Evolutionary conservation across 2,113 vertebrate species (phyloP), one percentile per base, ranked within the genome.

Genomic region (Leucosticte australis): DNA sequence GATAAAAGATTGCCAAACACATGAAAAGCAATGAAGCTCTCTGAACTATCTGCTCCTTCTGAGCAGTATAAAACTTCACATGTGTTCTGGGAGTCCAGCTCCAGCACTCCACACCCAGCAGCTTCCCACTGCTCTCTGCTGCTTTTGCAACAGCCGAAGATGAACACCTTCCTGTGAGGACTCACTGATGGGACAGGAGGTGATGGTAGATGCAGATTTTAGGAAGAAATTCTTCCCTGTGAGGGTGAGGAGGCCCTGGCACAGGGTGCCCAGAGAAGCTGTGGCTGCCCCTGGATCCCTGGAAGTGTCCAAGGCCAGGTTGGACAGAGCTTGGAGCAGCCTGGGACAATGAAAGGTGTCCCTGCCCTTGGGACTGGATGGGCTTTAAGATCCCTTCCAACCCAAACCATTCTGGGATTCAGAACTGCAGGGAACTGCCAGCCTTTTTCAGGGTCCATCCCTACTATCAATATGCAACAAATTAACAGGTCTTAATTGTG

Each of bases 401-500:
- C 41, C 9, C 65, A 79, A 64, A 41, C 30, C 41, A 15, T 12
- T 23, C 55, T 39, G 28, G 15, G 56, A 47, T 22, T 77, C 65
- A 84, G 33, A 94, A 62, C 3, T 33, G 83, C 27, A 79, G 44
- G 49, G 82, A 42, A 24, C 30, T 94, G 76, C 70, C 84, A 92
- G 73, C 35, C 82, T 94, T 90, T 94, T 93, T 88, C 89, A 87
- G 96, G 95, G 94, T 96, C 28, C 92, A 96, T 84, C 75, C 35
- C 52, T 91, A 69, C 97, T 96, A 97, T 94, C 96, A 94, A 70
- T 91, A 90, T 74, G 70, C 92, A 95, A 96, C 84, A 97, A 97
- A 89, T 96, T 96, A 97, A 96, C 77, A 69, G 77, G 81, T 68
- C 87, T 96, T 96, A 97, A 96, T 97, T 97, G 64, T 90, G 91